Conservation (phyloP, 2,797 vertebrate species). For the Scomberomorus guttatus region DNA sequence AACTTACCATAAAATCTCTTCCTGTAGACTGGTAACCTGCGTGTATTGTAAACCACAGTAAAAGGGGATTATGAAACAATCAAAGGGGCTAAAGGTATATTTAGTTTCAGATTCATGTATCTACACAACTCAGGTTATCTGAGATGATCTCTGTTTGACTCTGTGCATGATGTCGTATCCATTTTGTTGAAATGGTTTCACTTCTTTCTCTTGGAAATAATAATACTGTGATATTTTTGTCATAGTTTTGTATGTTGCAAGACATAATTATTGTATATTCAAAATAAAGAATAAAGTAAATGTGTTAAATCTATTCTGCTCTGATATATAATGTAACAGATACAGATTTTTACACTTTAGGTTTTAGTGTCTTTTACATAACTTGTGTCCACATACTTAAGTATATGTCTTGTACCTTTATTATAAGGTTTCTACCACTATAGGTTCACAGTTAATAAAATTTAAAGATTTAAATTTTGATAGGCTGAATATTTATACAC, state of each 20-base stretch:
- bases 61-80: background rate
- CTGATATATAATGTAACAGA: background rate
- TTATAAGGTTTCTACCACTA: too few species aligned
- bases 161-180: background rate
- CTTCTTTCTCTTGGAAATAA: background rate
- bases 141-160: background rate
- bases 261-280: slow-evolving; percentile 1
- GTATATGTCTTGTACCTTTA: too few species aligned
- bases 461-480: too few species aligned
- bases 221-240: background rate
- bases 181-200: background rate
- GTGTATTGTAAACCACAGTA: background rate
- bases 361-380: too few species aligned
- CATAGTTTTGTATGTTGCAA: background rate
- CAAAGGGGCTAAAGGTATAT: background rate
- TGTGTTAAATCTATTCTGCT: background rate
- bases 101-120: slow-evolving; percentile 20
- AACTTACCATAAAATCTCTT: background rate
- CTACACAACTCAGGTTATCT: slow-evolving; percentile 19
- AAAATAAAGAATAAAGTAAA: slow-evolving; percentile 5
- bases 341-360: too few species aligned
- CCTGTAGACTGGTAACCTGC: background rate
- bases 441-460: too few species aligned
- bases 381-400: too few species aligned
- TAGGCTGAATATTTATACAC: too few species aligned